phyloP scores from a whole-genome alignment of 1,140 invertebrate genomes.

The Manduca sexta region DNA sequence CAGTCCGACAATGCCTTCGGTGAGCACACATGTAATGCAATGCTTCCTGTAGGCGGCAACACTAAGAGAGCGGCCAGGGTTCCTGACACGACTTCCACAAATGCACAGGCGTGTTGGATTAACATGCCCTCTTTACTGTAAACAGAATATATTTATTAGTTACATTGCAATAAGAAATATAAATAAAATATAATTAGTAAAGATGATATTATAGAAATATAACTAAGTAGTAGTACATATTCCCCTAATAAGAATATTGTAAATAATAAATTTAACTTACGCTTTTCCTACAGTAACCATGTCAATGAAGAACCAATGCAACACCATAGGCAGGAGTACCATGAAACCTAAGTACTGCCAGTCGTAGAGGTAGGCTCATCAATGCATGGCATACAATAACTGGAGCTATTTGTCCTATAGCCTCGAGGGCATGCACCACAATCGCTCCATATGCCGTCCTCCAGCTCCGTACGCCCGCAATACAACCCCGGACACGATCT shows the following conservation, averaged over 20 bases:
- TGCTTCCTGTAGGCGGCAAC: constrained; percentile 83
- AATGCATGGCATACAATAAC: constrained; percentile 83
- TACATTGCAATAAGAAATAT: too few relatives aligned
- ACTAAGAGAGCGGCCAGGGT: constrained; percentile 84
- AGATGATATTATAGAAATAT: too few relatives aligned
- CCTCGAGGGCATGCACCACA: constrained; percentile 92
- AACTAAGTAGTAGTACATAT: too few relatives aligned
- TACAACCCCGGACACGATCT: constrained; percentile 87
- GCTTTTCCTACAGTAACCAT: constrained; percentile 83
- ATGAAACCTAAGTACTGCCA: constrained; percentile 96
- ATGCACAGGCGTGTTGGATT: constrained; percentile 84
- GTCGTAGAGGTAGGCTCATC: constrained; percentile 88
- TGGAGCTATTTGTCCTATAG: constrained; percentile 67
- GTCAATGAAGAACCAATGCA: constrained; percentile 96
- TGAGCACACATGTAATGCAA: constrained; percentile 84
- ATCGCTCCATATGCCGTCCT: constrained; percentile 81
- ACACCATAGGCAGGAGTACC: constrained; percentile 86
- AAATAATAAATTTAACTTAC: constrained; percentile 74
- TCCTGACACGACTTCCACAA: constrained; percentile 84
- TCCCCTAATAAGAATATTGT: too few relatives aligned
- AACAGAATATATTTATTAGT: constrained; percentile 18
- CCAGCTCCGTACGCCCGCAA: constrained; percentile 82
- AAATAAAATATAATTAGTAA: too few relatives aligned
- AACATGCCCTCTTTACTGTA: constrained; percentile 50
- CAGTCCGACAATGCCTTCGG: constrained; percentile 90